Evolutionary conservation across 2,888 invertebrate species (phyloP), one percentile per base, ranked within the genome.

Genomic region (Thymelicus lineola): DNA sequence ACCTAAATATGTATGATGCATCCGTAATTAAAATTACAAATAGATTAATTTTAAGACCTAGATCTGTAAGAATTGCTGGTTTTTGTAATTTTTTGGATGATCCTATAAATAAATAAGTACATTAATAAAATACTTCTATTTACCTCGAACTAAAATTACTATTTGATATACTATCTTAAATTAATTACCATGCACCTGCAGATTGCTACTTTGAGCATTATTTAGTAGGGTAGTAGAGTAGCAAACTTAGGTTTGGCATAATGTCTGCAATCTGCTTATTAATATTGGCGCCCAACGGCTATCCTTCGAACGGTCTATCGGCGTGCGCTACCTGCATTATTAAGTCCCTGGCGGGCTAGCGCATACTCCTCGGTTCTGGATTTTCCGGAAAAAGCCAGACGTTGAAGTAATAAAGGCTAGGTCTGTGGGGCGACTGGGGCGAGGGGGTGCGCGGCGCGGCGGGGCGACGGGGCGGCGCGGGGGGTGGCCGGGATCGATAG

Each of bases 351-450:
- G 46, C 42, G 10, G 12, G 42, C 42, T 42, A 28, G 28, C 46
- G 70, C 70, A 57, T 62, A 59, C 42, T n/a, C n/a, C 57, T 69
- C 64, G 71, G 53, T 59, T 57, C 74, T 75, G 75, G 78, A 75
- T 78, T 79, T 77, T 79, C 75, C 77, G 82, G 81, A 80, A 84
- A 81, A 81, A 75, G 80, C 85, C 83, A 85, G 86, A 86, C 83
- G 74, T 76, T 76, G 76, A 71, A 80, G 81, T 77, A 81, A 79
- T 81, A 81, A 80, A 83, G 80, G 79, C 79, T 79, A 77, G 79
- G 81, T 77, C 75, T 76, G 74, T 72, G 77, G 75, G 72, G 71
- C 72, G 20, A 20, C 20, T 20, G 20, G 20, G 20, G 42, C 42
- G 42, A 60, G 74, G 63, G 67, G 72, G 72, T 75, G 75, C 72